A percentile compares a stretch with the other conserved stretches of the same genome.
Evolutionary conservation across 2,888 invertebrate species (phyloP).

Genomic region (Ceramica pisi): DNA sequence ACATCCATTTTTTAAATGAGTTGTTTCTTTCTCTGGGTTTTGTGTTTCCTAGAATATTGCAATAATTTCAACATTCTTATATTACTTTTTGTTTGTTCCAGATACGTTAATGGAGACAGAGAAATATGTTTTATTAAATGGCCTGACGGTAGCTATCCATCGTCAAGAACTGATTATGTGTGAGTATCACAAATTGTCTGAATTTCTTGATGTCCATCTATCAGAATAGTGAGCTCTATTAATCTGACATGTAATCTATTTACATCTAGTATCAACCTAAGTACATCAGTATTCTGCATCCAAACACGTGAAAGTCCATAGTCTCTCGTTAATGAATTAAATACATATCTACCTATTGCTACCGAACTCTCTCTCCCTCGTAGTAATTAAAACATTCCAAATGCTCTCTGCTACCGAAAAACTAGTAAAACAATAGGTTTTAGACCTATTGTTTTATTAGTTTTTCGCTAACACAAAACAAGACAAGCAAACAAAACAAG

Average conservation of each 20-base stretch:
- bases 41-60: no score
- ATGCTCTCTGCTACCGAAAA: background rate
- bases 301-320: background rate
- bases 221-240: background rate
- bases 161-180: constrained; percentile 92
- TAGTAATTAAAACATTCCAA: background rate
- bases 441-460: no score
- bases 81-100: constrained; percentile 63
- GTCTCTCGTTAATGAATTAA: background rate
- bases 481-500: background rate
- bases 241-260: background rate
- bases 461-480: no score
- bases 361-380: background rate
- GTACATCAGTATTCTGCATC: no score
- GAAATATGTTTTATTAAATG: constrained; percentile 92
- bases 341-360: background rate
- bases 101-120: constrained; percentile 88
- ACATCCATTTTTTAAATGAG: no score
- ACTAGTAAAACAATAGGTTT: no score
- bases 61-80: no score
- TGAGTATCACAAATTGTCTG: constrained; percentile 76
- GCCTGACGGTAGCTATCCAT: constrained; percentile 92
- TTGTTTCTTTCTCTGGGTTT: no score
- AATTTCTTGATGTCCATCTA: background rate
- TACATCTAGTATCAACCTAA: background rate